Conservation (phyloP, 1,140 invertebrate species). For the Streblospio benedicti region DNA sequence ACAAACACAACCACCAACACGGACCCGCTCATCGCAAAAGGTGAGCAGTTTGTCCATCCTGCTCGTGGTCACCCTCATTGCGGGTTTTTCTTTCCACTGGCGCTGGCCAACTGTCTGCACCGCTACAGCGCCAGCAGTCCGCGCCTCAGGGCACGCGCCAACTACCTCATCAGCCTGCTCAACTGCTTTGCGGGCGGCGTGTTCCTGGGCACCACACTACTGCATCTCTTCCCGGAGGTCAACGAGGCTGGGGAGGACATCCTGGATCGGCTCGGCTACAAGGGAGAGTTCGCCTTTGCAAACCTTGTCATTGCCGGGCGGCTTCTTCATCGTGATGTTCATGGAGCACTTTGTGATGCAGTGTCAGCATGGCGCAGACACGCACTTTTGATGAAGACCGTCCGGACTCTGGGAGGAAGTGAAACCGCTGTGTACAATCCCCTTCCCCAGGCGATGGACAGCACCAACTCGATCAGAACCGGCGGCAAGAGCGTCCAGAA, state of each 20-base stretch:
- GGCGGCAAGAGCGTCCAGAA: not conserved
- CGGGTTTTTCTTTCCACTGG: no score
- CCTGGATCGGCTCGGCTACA: not conserved
- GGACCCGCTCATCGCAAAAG: no score
- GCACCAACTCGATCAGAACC: not conserved
- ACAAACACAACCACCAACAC: no score
- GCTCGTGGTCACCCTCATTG: no score
- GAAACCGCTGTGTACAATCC: not conserved
- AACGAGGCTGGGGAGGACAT: slow-evolving; percentile 34
- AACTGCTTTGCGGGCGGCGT: no score
- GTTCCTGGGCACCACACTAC: slow-evolving; percentile 53
- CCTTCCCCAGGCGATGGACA: not conserved
- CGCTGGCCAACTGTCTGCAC: no score
- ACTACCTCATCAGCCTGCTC: no score
- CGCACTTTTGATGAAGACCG: not conserved
- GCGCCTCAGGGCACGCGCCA: no score
- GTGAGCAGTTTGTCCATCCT: no score
- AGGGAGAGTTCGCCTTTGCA: slow-evolving; percentile 43
- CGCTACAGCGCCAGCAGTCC: no score
- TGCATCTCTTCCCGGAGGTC: slow-evolving; percentile 54
- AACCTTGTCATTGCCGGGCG: slow-evolving; percentile 54
- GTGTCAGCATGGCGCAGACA: not conserved
- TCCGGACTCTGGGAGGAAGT: not conserved
- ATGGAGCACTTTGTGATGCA: slow-evolving; percentile 51
- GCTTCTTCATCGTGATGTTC: slow-evolving; percentile 54